Evolutionary conservation across 2,888 invertebrate genomes (phyloP).

Genomic region (Mechanitis messenoides): DNA sequence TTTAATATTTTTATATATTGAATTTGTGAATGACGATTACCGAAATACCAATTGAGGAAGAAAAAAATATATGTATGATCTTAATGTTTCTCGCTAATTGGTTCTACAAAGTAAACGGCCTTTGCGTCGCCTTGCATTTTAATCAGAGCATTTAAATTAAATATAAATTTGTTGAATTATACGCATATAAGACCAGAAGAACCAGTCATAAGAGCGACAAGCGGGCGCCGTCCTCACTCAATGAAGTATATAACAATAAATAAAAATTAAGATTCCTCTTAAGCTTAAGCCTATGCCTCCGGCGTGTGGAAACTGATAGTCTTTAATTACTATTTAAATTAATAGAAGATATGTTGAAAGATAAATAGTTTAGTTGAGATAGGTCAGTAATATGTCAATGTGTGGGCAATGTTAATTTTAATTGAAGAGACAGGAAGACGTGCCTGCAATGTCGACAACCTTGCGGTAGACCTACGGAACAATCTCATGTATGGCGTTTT

Average conservation of each 20-base stretch:
- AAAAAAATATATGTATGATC: slow-evolving; percentile 57
- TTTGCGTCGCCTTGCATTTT: slow-evolving; percentile 63
- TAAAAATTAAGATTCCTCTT: slow-evolving; percentile 55
- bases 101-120: slow-evolving; percentile 67
- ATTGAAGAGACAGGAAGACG: slow-evolving; percentile 26
- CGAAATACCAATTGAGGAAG: slow-evolving; percentile 59
- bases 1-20: background rate
- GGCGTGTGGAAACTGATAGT: slow-evolving; percentile 19
- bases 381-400: slow-evolving; percentile 23
- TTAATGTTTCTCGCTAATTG: slow-evolving; percentile 68
- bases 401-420: slow-evolving; percentile 13
- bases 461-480: slow-evolving; percentile 29
- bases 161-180: slow-evolving; percentile 57
- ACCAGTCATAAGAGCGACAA: slow-evolving; percentile 72
- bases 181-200: slow-evolving; percentile 68
- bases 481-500: background rate
- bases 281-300: slow-evolving; percentile 11
- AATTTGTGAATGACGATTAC: slow-evolving; percentile 45
- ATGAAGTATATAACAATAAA: slow-evolving; percentile 68
- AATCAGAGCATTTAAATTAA: slow-evolving; percentile 65
- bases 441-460: slow-evolving; percentile 44
- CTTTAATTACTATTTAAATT: slow-evolving; percentile 18
- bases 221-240: slow-evolving; percentile 51
- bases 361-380: slow-evolving; percentile 10
- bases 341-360: background rate